These are phyloP conservation scores for Chascanopsetta lugubris DNA, from an alignment of 2,113 vertebrate genomes.

Conservation along the genomic window DNA sequence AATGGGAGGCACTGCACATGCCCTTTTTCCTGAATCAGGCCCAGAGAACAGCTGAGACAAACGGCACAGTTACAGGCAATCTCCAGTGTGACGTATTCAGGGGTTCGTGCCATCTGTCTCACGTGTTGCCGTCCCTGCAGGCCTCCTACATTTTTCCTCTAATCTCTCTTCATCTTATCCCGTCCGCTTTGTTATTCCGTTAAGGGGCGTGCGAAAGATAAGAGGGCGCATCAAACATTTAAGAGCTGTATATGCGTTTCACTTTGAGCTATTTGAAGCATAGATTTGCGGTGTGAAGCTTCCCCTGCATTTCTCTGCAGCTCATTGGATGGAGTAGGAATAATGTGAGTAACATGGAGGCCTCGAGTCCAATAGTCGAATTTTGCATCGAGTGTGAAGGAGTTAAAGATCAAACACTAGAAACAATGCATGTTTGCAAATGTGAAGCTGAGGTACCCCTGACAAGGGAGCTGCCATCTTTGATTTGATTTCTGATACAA, in stretches of 20 bases:
- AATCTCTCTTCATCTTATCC: neutral
- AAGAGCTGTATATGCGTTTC: no score
- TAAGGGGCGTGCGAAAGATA: constrained; percentile 2
- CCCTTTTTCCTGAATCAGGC: neutral
- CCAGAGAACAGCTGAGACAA: neutral
- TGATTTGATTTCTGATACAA: no score
- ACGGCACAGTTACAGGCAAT: neutral
- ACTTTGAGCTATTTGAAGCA: neutral
- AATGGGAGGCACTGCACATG: neutral
- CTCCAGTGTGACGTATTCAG: neutral
- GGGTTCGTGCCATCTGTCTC: neutral
- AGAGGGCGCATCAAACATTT: neutral
- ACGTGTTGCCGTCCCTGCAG: constrained; percentile 1
- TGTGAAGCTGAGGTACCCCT: no score
- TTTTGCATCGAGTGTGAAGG: no score
- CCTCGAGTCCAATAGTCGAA: neutral
- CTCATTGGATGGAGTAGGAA: neutral
- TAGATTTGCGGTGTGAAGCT: neutral
- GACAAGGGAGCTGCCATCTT: no score
- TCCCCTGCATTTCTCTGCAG: neutral
- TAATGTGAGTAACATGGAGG: neutral
- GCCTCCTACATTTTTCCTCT: neutral
- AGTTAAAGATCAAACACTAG: no score
- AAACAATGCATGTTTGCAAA: no score
- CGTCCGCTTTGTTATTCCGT: neutral